phyloP scores from a whole-genome alignment of 1,140 invertebrate species.

The Pseudomyrmex dendroicus region DNA sequence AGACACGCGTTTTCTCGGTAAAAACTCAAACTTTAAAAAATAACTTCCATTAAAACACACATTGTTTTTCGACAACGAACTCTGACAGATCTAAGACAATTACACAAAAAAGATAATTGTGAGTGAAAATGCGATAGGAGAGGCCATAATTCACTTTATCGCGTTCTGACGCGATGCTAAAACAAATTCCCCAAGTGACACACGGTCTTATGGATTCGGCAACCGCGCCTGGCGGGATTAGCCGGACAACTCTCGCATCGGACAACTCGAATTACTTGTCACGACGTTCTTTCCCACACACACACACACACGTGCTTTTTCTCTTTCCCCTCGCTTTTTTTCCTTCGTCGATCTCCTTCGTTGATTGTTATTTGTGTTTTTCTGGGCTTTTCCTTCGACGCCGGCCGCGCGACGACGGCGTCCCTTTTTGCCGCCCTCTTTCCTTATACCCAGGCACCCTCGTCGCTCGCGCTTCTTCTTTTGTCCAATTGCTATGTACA shows the following conservation, averaged over 20 bases:
- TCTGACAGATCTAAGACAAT: not conserved
- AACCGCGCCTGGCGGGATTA: conserved; percentile 21
- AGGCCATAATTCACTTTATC: not conserved
- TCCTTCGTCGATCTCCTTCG: conserved; percentile 23
- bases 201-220: conserved; percentile 12
- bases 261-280: conserved; percentile 48
- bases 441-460: not conserved
- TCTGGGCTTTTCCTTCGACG: conserved; percentile 38
- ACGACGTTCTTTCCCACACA: not conserved
- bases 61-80: conserved; percentile 15
- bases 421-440: conserved; percentile 28
- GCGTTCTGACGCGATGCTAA: conserved; percentile 6
- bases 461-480: conserved; percentile 34
- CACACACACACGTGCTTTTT: not conserved
- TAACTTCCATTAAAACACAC: no score
- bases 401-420: conserved; percentile 34
- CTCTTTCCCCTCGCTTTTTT: not conserved
- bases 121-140: not conserved
- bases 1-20: no score
- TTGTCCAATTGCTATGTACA: conserved; percentile 61
- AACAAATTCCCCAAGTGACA: conserved; percentile 20
- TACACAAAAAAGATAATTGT: not conserved
- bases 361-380: conserved; percentile 61
- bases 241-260: conserved; percentile 37
- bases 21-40: no score